phyloP scores from a whole-genome alignment of 2,888 invertebrate species.

The Aphidius colemani region DNA sequence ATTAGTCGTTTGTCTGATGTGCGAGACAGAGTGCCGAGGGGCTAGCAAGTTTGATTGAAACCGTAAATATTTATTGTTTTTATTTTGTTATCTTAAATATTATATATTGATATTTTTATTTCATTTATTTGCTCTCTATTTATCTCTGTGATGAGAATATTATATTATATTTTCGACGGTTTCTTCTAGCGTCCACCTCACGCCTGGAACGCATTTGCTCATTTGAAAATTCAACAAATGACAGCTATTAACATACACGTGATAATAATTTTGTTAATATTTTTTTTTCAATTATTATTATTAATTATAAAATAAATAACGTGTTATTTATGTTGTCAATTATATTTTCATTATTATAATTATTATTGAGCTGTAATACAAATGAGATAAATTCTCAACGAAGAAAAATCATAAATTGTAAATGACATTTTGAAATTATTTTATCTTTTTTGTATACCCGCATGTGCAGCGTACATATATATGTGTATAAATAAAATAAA shows the following conservation, averaged over 20 bases:
- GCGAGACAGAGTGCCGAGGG: constrained; percentile 18
- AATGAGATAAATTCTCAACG: too few relatives aligned
- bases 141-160: neutral
- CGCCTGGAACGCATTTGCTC: constrained; percentile 29
- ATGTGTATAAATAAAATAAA: constrained; percentile 50
- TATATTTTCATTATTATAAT: neutral
- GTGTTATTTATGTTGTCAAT: constrained; percentile 1
- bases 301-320: neutral
- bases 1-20: neutral
- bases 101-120: constrained; percentile 1
- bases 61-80: constrained; percentile 1
- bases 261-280: constrained; percentile 28
- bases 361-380: neutral
- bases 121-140: neutral
- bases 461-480: constrained; percentile 43
- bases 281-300: constrained; percentile 26
- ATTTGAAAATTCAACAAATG: constrained; percentile 19
- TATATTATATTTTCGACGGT: constrained; percentile 10
- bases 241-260: neutral
- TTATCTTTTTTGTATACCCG: constrained; percentile 20
- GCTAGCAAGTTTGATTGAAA: constrained; percentile 9
- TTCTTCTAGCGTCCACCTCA: constrained; percentile 13
- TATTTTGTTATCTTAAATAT: constrained; percentile 9
- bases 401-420: too few relatives aligned
- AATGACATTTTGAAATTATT: constrained; percentile 17